Base-by-base conservation (phyloP, 2,888 invertebrate species). In the Crioceris asparagi region DNA sequence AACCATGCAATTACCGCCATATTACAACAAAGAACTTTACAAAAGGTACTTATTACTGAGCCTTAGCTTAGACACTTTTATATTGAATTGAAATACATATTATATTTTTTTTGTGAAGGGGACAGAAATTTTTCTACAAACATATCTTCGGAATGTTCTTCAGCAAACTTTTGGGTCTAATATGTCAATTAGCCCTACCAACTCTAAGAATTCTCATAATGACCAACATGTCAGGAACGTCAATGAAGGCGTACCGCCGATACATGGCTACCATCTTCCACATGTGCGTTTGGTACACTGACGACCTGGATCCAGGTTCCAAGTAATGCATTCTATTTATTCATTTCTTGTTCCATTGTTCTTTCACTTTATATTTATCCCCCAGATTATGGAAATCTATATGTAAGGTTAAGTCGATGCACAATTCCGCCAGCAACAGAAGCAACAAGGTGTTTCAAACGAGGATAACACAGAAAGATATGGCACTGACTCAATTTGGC, bases 401-500 rank as follows among this genome's bases (percentile, higher is more conserved):
- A 23, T 62, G 68, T 41, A 65, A 75, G 17, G 83, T 87, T 0
- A 70, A 81, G 26, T 70, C 65, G 18, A 72, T 77, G 2, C 87
- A 87, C 55, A 65, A 77, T 27, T 67, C 71, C 1, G 78, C 79
- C 0, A 77, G 77, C 29, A 65, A 70, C 21, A 21, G 23, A 12
- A 11, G 21, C 33, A 34, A 26, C 23, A 17, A 5, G 7, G 12
- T 17, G 64, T 64, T 72, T 4, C 48, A 67, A 2, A 73, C 73
- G 0, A 65, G 69, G 23, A 77, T 90, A 21, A 77, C 80, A 0
- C 92, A 92, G 59, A 73, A 80, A 46, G 90, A 91, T 57, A 75
- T 93, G 72, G 82, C 82, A 0, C 59, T 91, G 7, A 88, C 91
- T 0, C 87, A 86, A 62, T 86, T 85, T 56, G 90, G 87, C 3